Evolutionary conservation across 2,888 invertebrate genomes (phyloP).

Genomic region (Zonitis immaculata): DNA sequence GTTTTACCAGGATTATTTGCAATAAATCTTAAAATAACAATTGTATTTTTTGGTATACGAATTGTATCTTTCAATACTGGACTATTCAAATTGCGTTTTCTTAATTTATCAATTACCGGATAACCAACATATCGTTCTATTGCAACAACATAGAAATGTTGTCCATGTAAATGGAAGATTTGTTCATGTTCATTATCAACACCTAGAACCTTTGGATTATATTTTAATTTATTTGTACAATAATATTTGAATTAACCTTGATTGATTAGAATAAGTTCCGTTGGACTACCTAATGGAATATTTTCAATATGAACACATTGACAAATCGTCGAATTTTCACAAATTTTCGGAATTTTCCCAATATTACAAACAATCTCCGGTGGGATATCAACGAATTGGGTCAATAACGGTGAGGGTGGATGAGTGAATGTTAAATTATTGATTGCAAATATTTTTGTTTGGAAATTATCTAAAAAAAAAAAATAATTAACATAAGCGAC

Average conservation of each 20-base stretch:
- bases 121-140: slow-evolving; percentile 53
- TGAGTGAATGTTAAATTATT: slow-evolving; percentile 72
- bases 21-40: slow-evolving; percentile 64
- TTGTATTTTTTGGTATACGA: slow-evolving; percentile 65
- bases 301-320: slow-evolving; percentile 72
- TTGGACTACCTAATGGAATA: slow-evolving; percentile 62
- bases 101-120: slow-evolving; percentile 51
- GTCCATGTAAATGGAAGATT: slow-evolving; percentile 72
- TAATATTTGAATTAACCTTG: slow-evolving; percentile 57
- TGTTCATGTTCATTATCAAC: slow-evolving; percentile 61
- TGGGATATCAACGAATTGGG: slow-evolving; percentile 62
- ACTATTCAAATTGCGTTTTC: slow-evolving; percentile 58
- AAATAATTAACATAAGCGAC: not conserved
- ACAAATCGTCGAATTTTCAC: slow-evolving; percentile 50
- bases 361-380: slow-evolving; percentile 53
- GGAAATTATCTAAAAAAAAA: slow-evolving; percentile 17
- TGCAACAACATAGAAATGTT: slow-evolving; percentile 66
- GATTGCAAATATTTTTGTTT: slow-evolving; percentile 42
- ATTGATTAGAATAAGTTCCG: slow-evolving; percentile 70
- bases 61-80: slow-evolving; percentile 71
- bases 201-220: slow-evolving; percentile 33
- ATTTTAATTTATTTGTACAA: too few species aligned
- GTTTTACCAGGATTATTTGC: slow-evolving; percentile 67
- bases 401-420: slow-evolving; percentile 72
- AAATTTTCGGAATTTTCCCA: slow-evolving; percentile 36